Percentiles rank a stretch among this genome's conserved stretches.
Evolutionary conservation across 2,113 vertebrate genomes (phyloP).

Genomic region (Melanerpes aurifrons): DNA sequence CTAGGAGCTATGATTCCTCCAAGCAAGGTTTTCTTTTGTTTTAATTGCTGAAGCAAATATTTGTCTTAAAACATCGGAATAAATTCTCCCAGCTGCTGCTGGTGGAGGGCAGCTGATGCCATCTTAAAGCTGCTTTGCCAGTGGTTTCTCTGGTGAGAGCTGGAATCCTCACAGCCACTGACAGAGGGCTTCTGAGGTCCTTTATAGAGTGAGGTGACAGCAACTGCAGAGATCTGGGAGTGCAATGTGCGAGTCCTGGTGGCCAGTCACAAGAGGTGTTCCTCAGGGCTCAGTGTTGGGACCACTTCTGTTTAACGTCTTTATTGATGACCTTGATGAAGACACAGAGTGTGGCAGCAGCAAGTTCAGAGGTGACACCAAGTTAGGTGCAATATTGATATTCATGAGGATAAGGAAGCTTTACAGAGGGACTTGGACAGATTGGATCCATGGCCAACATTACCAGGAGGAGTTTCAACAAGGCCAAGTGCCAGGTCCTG

Average conservation of each 20-base stretch:
- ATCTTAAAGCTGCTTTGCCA: not conserved
- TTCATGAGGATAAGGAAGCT: too few relatives aligned
- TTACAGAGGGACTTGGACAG: too few relatives aligned
- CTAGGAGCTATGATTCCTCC: not conserved
- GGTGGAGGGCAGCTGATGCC: not conserved
- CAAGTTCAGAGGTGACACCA: too few relatives aligned
- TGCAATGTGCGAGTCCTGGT: accelerated
- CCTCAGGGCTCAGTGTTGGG: too few relatives aligned
- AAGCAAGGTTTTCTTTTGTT: not conserved
- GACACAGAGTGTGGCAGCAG: too few relatives aligned
- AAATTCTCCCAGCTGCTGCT: not conserved
- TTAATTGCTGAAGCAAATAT: not conserved
- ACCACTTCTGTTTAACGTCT: too few relatives aligned
- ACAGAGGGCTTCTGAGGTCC: not conserved
- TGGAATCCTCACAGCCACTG: not conserved
- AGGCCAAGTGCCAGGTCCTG: too few relatives aligned
- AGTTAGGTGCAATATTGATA: too few relatives aligned
- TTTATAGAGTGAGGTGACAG: not conserved
- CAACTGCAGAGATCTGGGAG: not conserved
- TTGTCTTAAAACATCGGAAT: not conserved
- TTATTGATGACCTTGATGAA: too few relatives aligned
- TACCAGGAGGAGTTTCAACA: too few relatives aligned
- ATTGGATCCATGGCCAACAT: too few relatives aligned
- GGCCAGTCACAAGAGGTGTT: too few relatives aligned
- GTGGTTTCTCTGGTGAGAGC: not conserved